phyloP scores from a whole-genome alignment of 2,888 invertebrate genomes.

The Apocheima hispidaria region DNA sequence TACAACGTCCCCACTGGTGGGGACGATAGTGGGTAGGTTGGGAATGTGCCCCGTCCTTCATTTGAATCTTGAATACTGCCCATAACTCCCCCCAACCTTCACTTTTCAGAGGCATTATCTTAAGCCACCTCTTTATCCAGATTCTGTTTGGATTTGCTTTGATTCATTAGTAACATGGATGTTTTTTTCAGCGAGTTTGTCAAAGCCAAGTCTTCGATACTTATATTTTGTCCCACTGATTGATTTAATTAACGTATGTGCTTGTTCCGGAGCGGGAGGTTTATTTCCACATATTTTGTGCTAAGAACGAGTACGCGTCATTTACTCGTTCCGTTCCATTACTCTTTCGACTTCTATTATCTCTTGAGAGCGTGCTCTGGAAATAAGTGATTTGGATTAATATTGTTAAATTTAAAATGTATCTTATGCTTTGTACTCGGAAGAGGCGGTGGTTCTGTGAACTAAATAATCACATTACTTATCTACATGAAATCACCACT shows the following conservation, averaged over 20 bases:
- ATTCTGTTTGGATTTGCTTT: too few species aligned
- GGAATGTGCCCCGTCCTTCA: too few species aligned
- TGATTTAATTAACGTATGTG: constrained; percentile 27
- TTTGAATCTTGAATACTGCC: too few species aligned
- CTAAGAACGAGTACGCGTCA: constrained; percentile 21
- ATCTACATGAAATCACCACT: too few species aligned
- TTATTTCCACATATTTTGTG: constrained; percentile 21
- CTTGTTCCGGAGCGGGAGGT: constrained; percentile 6
- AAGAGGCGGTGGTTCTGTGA: not conserved
- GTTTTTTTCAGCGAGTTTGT: not conserved
- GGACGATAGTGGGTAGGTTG: too few species aligned
- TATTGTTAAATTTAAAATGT: constrained; percentile 10
- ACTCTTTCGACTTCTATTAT: constrained; percentile 26
- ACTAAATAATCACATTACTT: not conserved
- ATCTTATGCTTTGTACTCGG: not conserved
- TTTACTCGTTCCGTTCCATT: constrained; percentile 33
- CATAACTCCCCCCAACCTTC: too few species aligned
- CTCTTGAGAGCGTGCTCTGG: constrained; percentile 23
- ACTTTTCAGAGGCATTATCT: too few species aligned
- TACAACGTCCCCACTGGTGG: too few species aligned
- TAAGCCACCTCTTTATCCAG: too few species aligned
- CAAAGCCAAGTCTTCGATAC: not conserved
- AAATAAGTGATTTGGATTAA: constrained; percentile 17
- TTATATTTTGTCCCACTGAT: not conserved
- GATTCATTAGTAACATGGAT: too few species aligned